These are phyloP conservation scores for Psilanteris sp. DNA, from an alignment of 1,140 invertebrate species.

Conservation along the genomic window DNA sequence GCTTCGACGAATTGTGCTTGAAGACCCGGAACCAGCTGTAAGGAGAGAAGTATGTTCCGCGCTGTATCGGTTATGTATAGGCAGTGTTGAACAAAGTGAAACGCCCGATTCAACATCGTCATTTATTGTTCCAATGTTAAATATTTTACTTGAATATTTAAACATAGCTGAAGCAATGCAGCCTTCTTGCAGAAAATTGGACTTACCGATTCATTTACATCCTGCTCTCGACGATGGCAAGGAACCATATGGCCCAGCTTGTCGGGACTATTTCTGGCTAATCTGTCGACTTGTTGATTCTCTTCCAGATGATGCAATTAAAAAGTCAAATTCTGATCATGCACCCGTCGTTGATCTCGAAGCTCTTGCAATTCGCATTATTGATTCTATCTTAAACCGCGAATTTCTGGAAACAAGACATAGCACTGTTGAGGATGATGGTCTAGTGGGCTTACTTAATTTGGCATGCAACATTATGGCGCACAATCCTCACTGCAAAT, in stretches of 20 bases:
- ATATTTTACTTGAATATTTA: conserved; percentile 88
- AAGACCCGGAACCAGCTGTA: conserved; percentile 92
- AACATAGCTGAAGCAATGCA: conserved; percentile 91
- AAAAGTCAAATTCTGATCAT: conserved; percentile 81
- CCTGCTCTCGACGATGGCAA: conserved; percentile 88
- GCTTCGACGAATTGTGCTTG: conserved; percentile 88
- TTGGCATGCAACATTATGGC: conserved; percentile 92
- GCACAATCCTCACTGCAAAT: conserved; percentile 92
- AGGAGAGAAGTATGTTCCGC: conserved; percentile 93
- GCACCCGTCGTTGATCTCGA: conserved; percentile 84
- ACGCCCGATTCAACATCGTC: conserved; percentile 68
- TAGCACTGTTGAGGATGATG: conserved; percentile 92
- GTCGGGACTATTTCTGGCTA: conserved; percentile 96
- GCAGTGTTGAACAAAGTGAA: conserved; percentile 82
- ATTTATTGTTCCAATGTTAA: conserved; percentile 88
- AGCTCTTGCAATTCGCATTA: conserved; percentile 86
- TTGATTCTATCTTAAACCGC: conserved; percentile 86
- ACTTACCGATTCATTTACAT: conserved; percentile 79
- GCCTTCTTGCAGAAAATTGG: conserved; percentile 81
- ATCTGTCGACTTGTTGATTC: conserved; percentile 92
- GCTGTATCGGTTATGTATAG: conserved; percentile 91
- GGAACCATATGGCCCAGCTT: conserved; percentile 94
- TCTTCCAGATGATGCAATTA: conserved; percentile 88
- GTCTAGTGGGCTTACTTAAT: conserved; percentile 92
- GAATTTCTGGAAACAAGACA: conserved; percentile 91